Evolutionary conservation across 2,113 vertebrate genomes (phyloP).

Genomic region (Hiodon alosoides): DNA sequence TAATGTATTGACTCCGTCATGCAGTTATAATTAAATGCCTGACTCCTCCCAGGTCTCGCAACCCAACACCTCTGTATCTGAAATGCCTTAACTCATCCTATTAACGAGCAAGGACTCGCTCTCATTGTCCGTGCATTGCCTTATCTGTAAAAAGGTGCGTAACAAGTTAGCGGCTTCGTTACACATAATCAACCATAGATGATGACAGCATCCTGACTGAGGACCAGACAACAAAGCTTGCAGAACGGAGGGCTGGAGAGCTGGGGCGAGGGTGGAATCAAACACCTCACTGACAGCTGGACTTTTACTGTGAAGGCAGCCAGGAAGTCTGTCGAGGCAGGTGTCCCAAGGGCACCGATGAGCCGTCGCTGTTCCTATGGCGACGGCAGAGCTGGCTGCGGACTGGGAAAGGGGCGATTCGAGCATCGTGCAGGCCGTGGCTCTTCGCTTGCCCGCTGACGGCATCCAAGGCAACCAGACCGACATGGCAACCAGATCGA

Average conservation of each 20-base stretch:
- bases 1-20: too few species aligned
- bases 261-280: slow-evolving; percentile 40
- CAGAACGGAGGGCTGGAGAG: slow-evolving; percentile 26
- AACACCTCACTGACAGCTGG: slow-evolving; percentile 46
- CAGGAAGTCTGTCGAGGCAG: slow-evolving; percentile 55
- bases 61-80: too few species aligned
- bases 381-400: slow-evolving; percentile 41
- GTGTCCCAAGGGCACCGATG: slow-evolving; percentile 52
- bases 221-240: not conserved
- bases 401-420: slow-evolving; percentile 27
- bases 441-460: not conserved
- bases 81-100: too few species aligned
- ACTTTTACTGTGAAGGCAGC: slow-evolving; percentile 50
- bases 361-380: slow-evolving; percentile 56
- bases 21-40: too few species aligned
- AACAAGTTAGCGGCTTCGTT: too few species aligned
- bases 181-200: too few species aligned
- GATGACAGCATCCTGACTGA: not conserved
- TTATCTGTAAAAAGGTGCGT: too few species aligned
- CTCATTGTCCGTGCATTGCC: too few species aligned
- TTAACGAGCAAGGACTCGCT: too few species aligned
- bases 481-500: too few species aligned
- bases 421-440: slow-evolving; percentile 21
- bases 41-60: too few species aligned
- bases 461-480: too few species aligned